Conservation (phyloP, 2,113 vertebrate species). For the Colaptes auratus region DNA sequence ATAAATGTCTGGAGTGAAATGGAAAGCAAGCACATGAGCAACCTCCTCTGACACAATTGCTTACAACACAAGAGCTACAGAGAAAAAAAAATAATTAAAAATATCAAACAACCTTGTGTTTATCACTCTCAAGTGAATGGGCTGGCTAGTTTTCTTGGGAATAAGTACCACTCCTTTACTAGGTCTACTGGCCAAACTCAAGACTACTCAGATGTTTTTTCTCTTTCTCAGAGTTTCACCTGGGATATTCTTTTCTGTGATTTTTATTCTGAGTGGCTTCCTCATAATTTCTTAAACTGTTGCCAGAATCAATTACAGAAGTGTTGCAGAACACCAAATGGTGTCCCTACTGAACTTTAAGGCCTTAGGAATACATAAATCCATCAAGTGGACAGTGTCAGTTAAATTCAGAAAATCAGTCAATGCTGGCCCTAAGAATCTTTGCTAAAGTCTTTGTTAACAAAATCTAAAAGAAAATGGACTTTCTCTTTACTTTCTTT, state of each 20-base stretch:
- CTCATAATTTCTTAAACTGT: background rate
- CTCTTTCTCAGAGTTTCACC: background rate
- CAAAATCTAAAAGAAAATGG: background rate
- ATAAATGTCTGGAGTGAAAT: background rate
- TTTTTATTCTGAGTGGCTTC: background rate
- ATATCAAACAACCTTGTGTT: background rate
- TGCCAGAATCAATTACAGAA: background rate
- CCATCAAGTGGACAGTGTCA: background rate
- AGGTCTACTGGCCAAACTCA: background rate
- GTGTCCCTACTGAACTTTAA: background rate
- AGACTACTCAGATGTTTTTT: background rate
- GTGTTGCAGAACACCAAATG: background rate
- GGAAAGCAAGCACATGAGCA: background rate
- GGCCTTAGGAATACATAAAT: background rate
- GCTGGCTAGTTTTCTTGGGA: background rate
- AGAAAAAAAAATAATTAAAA: background rate
- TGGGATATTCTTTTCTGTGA: background rate
- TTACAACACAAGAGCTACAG: background rate
- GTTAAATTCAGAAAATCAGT: background rate
- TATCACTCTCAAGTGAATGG: background rate
- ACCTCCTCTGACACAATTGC: fast-evolving
- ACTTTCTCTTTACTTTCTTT: background rate
- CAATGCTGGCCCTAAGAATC: background rate
- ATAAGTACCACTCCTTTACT: background rate
- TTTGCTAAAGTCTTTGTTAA: background rate